Evolutionary conservation across 1,140 invertebrate species (phyloP).

Genomic region (Sarcophaga peregrina): DNA sequence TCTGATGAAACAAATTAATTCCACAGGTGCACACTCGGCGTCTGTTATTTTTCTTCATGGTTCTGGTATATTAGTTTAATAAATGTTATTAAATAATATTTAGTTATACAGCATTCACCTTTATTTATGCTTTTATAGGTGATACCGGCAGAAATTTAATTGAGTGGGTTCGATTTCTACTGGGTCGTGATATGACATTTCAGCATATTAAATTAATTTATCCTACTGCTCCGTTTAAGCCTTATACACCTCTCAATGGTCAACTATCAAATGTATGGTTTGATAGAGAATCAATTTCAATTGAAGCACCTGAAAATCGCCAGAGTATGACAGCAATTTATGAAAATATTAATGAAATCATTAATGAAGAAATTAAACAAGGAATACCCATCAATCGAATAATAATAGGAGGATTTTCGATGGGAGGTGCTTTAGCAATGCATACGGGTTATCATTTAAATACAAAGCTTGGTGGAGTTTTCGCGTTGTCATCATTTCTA

Average conservation of each 20-base stretch:
- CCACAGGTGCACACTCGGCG: slow-evolving; percentile 66
- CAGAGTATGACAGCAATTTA: slow-evolving; percentile 73
- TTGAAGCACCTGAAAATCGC: slow-evolving; percentile 71
- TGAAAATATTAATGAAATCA: slow-evolving; percentile 70
- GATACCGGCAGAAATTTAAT: slow-evolving; percentile 72
- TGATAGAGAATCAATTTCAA: slow-evolving; percentile 72
- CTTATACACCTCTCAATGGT: slow-evolving; percentile 74
- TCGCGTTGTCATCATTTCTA: slow-evolving; percentile 78
- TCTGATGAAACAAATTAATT: slow-evolving; percentile 57
- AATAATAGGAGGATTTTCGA: slow-evolving; percentile 80
- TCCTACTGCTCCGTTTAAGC: slow-evolving; percentile 76
- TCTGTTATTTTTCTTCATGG: slow-evolving; percentile 74
- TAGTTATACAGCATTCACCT: neutral
- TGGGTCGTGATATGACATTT: slow-evolving; percentile 72
- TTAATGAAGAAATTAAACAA: slow-evolving; percentile 72
- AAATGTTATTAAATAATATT: slow-evolving; percentile 6
- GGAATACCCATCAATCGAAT: slow-evolving; percentile 76
- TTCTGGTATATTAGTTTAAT: slow-evolving; percentile 69
- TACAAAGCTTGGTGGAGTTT: slow-evolving; percentile 74
- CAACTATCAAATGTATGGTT: slow-evolving; percentile 79
- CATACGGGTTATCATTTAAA: slow-evolving; percentile 75
- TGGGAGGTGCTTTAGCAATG: slow-evolving; percentile 78
- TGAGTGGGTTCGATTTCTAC: slow-evolving; percentile 73
- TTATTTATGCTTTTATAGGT: slow-evolving; percentile 59
- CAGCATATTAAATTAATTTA: slow-evolving; percentile 78